These are phyloP conservation scores for Procambarus virginalis DNA, from an alignment of 1,140 invertebrate genomes.

Conservation along the genomic window DNA sequence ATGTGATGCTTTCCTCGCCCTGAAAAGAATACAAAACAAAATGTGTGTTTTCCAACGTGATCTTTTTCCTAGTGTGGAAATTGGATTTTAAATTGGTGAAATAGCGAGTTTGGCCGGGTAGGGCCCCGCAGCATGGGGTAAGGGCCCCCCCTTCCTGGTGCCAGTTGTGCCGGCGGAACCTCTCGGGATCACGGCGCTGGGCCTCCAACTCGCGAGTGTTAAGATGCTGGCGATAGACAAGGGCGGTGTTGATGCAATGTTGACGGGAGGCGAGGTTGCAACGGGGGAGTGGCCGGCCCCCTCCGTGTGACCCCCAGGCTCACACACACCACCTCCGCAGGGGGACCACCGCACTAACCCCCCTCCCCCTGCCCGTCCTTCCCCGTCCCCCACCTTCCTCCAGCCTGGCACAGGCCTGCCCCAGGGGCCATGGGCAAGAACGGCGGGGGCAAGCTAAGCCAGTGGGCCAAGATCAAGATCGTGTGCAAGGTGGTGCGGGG, in stretches of 20 bases:
- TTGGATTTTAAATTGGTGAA: not conserved
- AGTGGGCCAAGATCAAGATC: conserved; percentile 71
- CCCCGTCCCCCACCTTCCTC: not conserved
- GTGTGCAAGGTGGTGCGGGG: conserved; percentile 70
- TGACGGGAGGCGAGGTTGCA: not conserved
- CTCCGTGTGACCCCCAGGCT: not conserved
- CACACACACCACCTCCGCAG: not conserved
- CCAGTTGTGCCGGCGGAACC: not conserved
- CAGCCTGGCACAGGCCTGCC: not conserved
- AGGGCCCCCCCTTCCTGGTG: not conserved
- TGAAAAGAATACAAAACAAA: not conserved
- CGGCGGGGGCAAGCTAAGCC: conserved; percentile 69
- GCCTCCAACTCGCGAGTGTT: not conserved
- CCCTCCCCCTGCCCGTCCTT: not conserved
- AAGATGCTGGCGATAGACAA: not conserved
- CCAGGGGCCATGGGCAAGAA: conserved; percentile 64
- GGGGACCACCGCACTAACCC: not conserved
- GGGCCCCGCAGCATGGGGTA: not conserved
- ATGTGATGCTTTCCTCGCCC: not conserved
- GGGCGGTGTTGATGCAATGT: not conserved
- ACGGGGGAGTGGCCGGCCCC: not conserved
- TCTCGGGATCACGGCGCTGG: not conserved
- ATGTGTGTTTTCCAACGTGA: not conserved
- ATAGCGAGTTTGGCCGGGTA: not conserved
- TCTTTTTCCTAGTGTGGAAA: not conserved